Evolutionary conservation across 2,888 invertebrate species (phyloP).

Genomic region (Drosophila macrospina): DNA sequence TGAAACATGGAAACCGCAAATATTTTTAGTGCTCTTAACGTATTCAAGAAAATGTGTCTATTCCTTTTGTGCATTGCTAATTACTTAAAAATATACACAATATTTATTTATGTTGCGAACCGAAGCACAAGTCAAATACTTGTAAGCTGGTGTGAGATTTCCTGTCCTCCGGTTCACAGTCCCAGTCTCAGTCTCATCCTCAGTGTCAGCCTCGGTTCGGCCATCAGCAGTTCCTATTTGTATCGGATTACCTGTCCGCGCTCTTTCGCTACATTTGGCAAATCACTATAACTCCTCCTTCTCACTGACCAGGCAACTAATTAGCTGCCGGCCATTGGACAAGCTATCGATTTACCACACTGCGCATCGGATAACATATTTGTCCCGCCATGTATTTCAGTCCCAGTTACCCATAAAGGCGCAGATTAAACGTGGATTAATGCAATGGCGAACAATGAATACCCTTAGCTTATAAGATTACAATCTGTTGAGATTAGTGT

Average conservation of each 20-base stretch:
- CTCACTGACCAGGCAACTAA: slow-evolving; percentile 53
- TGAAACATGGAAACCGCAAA: slow-evolving; percentile 69
- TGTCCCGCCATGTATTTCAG: slow-evolving; percentile 32
- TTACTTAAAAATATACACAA: slow-evolving; percentile 61
- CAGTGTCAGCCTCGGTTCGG: slow-evolving; percentile 8
- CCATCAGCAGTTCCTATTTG: slow-evolving; percentile 61
- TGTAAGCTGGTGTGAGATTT: slow-evolving; percentile 70
- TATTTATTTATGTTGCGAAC: slow-evolving; percentile 14
- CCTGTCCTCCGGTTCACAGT: slow-evolving; percentile 33
- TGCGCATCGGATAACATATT: slow-evolving; percentile 73
- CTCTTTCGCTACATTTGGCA: slow-evolving; percentile 55
- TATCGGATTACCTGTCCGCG: slow-evolving; percentile 55
- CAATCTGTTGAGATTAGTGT: not conserved
- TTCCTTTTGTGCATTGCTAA: slow-evolving; percentile 62
- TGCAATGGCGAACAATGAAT: not conserved
- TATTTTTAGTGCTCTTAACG: slow-evolving; percentile 60
- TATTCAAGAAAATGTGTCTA: slow-evolving; percentile 33
- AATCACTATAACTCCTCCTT: slow-evolving; percentile 34
- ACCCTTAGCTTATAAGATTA: slow-evolving; percentile 4
- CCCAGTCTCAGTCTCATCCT: too few relatives aligned
- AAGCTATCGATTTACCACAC: slow-evolving; percentile 76
- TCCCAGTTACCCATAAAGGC: slow-evolving; percentile 3
- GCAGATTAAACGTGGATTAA: not conserved
- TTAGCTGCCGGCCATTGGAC: slow-evolving; percentile 69
- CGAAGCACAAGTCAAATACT: slow-evolving; percentile 51